These are phyloP conservation scores for Mythimna vitellina DNA, from an alignment of 2,888 invertebrate genomes.

Conservation along the genomic window DNA sequence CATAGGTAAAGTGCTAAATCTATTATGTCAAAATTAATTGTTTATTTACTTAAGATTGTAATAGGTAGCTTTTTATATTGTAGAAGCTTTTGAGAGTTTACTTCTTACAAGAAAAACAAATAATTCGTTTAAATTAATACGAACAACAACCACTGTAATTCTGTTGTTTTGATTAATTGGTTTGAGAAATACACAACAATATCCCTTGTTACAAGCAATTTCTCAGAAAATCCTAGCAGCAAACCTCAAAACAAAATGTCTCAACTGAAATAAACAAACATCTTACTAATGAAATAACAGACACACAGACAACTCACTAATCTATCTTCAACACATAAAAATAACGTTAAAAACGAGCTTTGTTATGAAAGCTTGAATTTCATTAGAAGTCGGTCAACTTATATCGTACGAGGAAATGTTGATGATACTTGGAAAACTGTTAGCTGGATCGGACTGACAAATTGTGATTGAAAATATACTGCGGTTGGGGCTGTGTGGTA, in stretches of 20 bases:
- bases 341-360: constrained; percentile 34
- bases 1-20: too few relatives aligned
- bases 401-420: constrained; percentile 50
- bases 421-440: constrained; percentile 46
- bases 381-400: constrained; percentile 53
- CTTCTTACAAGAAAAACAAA: too few relatives aligned
- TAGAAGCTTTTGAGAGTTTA: too few relatives aligned
- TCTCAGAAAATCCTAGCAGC: constrained; percentile 19
- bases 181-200: not conserved
- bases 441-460: constrained; percentile 35
- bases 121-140: too few relatives aligned
- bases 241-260: constrained; percentile 10
- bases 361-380: constrained; percentile 62
- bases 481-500: constrained; percentile 52
- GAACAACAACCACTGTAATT: too few relatives aligned
- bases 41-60: too few relatives aligned
- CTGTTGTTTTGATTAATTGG: too few relatives aligned
- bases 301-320: constrained; percentile 31
- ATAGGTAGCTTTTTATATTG: too few relatives aligned
- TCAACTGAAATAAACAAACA: constrained; percentile 30
- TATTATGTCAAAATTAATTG: too few relatives aligned
- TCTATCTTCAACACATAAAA: constrained; percentile 43
- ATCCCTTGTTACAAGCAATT: not conserved
- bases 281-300: constrained; percentile 31
- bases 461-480: constrained; percentile 62